Conservation (phyloP, 2,888 invertebrate genomes). For the Argyresthia albistria region DNA sequence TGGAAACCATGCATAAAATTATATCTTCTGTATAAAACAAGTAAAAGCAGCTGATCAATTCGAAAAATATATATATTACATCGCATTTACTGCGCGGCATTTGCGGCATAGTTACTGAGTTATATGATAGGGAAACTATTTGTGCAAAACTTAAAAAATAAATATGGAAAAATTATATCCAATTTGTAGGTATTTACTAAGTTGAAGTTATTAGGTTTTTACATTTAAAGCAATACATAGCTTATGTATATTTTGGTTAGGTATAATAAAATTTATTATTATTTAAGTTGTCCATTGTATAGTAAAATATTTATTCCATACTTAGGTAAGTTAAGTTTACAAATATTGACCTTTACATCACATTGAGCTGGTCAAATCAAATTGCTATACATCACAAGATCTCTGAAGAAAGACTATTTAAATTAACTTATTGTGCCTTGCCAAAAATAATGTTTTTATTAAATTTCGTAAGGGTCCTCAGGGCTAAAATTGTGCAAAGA, state of each 20-base stretch:
- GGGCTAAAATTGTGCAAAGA: not conserved
- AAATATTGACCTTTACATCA: slow-evolving; percentile 28
- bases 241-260: not conserved
- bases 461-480: not conserved
- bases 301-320: not conserved
- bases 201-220: too few species aligned
- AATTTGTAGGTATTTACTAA: too few species aligned
- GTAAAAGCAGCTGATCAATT: too few species aligned
- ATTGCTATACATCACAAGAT: slow-evolving; percentile 47
- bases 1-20: too few species aligned
- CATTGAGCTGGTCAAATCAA: slow-evolving; percentile 39
- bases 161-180: too few species aligned
- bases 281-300: not conserved
- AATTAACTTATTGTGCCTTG: slow-evolving; percentile 57
- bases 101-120: too few species aligned
- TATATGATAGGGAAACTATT: too few species aligned
- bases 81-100: too few species aligned
- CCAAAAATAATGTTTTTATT: slow-evolving; percentile 38
- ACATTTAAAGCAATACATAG: not conserved
- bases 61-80: too few species aligned
- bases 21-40: too few species aligned
- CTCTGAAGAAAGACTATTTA: slow-evolving; percentile 28
- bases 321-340: slow-evolving; percentile 16
- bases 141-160: too few species aligned
- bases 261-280: not conserved